Base-by-base conservation (phyloP, 2,113 vertebrate species). In the Zonotrichia leucophrys region DNA sequence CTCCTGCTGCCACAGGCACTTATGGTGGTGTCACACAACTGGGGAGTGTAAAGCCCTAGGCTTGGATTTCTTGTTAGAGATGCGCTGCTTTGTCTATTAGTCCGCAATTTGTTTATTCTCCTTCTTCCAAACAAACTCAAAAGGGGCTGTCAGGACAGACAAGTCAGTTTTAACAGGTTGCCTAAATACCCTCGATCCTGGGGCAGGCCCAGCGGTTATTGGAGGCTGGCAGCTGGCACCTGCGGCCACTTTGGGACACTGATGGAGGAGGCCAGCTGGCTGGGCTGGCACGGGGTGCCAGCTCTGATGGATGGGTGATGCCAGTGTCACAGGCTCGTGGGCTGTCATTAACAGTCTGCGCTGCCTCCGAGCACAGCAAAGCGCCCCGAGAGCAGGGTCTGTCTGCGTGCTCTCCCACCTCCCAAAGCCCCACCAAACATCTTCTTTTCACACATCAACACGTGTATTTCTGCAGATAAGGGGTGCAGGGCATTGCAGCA, bases 261-360 rank as follows among this genome's bases (percentile, higher is more conserved):
- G 98, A 99, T 97, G 80, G 97, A 98, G 95, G 95, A 95, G 97
- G 98, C 97, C 98, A 98, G 98, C 98, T 98, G 98, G 98, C 96
- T 64, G 87, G 96, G 97, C 97, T 98, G 97, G 98, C 97, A 98
- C 72, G 28, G 93, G 96, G 95, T 94, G 98, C 97, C 96, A 96
- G 95, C 35, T 94, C 85, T 97, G 98, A 98, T 96, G 95, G 98
- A 98, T 98, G 92, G 94, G 94, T 33, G 95, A 95, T 93, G 70
- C 66, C 37, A 97, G 94, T 97, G 97, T 96, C 95, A 90, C 91
- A 90, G 78, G 63, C 95, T 94, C 15, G 3, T 55, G 93, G 92
- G 82, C 83, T 86, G 91, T 94, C 97, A 95, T 95, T 96, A 97
- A 90, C 37, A 41, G 88, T 21, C 88, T 62, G 39, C 0, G 28